Base-by-base conservation (phyloP, 2,113 vertebrate genomes). In the Desmodus rotundus region DNA sequence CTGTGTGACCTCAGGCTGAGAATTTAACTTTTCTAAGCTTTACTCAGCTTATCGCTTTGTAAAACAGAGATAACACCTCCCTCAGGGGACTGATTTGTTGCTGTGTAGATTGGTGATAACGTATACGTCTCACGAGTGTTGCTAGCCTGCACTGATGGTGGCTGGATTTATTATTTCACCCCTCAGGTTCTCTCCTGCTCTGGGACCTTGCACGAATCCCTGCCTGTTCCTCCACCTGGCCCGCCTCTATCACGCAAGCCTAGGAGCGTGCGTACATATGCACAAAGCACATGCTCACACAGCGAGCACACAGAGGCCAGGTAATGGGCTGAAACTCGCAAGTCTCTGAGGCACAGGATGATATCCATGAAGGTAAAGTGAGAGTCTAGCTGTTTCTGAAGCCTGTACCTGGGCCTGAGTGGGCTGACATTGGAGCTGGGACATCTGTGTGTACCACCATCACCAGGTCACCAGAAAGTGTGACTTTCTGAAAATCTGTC, bases 31-130 rank as follows among this genome's bases (percentile, higher is more conserved):
- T 28, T 72, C 31, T 89, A 17, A 67, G 80, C 26, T 31, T 85
- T 13, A 52, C 45, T 87, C 74, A 22, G 26, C 72, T 93, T 92
- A 86, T 50, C 54, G 78, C 74, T 94, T 91, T 93, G 63, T 89
- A 82, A 85, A 74, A 74, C 50, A 70, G 78, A 95, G 85, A 78
- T 61, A 52, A 65, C 16, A 81, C 24, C 41, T 68, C 74, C 61
- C 38, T 83, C 24, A 10, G 47, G 74, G 52, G 68, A 38, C 0
- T 50, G 28, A 31, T 15, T 31, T 31, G 81, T 28, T 78, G 76
- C 70, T 56, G n/a, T 74, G 14, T 72, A 94, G 50, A 36, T 43
- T 52, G 72, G 50, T 45, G 38, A 81, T 45, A 47, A 65, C 3
- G 13, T 36, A 73, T n/a, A 38, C 7, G 3, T 26, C 56, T 45